These are phyloP conservation scores for Montipora capricornis DNA, from an alignment of 64 coral and sea anemone species.

Conservation along the genomic window DNA sequence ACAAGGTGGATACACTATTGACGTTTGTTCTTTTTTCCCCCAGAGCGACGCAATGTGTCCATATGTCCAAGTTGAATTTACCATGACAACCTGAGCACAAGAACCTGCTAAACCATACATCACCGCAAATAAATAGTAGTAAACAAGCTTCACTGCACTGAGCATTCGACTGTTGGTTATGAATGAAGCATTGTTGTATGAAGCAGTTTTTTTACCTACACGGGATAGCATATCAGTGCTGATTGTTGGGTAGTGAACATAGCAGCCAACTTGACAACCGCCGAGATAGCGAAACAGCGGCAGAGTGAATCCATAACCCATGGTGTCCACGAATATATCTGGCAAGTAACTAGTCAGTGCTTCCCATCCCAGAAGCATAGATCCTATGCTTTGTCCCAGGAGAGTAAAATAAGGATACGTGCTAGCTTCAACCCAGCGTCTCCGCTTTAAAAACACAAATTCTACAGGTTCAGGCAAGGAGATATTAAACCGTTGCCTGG, in stretches of 20 bases:
- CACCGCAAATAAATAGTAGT: constrained; percentile 89
- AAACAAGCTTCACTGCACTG: constrained; percentile 80
- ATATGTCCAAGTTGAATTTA: constrained; percentile 98
- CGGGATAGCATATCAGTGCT: constrained; percentile 95
- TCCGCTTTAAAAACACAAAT: constrained; percentile 91
- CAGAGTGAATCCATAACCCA: constrained; percentile 98
- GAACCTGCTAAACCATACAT: constrained; percentile 91
- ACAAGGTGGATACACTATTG: constrained; percentile 96
- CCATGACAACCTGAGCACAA: constrained; percentile 95
- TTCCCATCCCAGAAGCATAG: constrained; percentile 94
- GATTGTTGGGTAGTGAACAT: constrained; percentile 98
- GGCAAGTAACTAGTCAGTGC: constrained; percentile 83
- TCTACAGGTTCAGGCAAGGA: constrained; percentile 82
- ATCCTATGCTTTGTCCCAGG: constrained; percentile 95
- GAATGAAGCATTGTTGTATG: constrained; percentile 96
- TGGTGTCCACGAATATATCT: constrained; percentile 94
- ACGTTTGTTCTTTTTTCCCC: constrained; percentile 74
- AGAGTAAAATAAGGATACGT: constrained; percentile 91
- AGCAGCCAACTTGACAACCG: constrained; percentile 93
- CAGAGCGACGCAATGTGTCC: constrained; percentile 87
- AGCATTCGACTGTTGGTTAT: constrained; percentile 86
- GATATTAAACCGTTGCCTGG: constrained; percentile 91
- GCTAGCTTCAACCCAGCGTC: constrained; percentile 90
- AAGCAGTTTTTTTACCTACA: constrained; percentile 71
- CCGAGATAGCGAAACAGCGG: constrained; percentile 97